Conservation (phyloP, 2,113 vertebrate genomes). For the Phalacrocorax brasilianus region DNA sequence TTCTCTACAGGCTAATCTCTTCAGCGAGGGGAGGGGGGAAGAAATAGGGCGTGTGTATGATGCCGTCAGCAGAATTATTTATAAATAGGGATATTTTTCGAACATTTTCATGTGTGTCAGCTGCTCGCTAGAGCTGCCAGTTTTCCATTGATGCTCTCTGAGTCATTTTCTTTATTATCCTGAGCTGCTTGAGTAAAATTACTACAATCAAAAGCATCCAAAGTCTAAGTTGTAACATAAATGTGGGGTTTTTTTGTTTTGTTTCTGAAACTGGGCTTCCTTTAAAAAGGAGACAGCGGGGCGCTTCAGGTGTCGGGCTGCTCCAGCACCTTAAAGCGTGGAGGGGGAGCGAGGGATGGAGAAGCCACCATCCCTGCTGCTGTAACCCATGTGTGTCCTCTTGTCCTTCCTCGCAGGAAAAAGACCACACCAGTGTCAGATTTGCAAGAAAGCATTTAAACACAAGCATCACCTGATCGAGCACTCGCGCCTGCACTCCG, state of each 20-base stretch:
- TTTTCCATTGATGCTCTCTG: slow-evolving; percentile 57
- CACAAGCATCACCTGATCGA: slow-evolving; percentile 99
- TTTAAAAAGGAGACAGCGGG: neutral
- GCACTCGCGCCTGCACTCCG: slow-evolving; percentile 97
- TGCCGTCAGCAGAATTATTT: slow-evolving; percentile 55
- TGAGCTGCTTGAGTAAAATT: slow-evolving; percentile 40
- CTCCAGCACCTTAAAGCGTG: neutral
- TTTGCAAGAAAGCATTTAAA: slow-evolving; percentile 99
- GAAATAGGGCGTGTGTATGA: neutral
- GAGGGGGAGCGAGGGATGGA: neutral
- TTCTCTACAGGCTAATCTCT: slow-evolving; percentile 26
- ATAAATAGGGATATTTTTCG: slow-evolving; percentile 55
- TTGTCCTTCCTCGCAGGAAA: slow-evolving; percentile 87
- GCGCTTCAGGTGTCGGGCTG: rapidly evolving
- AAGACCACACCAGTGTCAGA: slow-evolving; percentile 99
- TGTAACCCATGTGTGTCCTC: slow-evolving; percentile 45
- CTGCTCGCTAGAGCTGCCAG: slow-evolving; percentile 56
- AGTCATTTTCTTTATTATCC: slow-evolving; percentile 61
- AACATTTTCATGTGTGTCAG: slow-evolving; percentile 66
- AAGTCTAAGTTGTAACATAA: slow-evolving; percentile 21
- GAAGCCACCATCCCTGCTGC: neutral
- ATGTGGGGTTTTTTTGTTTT: neutral
- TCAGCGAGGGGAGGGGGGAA: neutral
- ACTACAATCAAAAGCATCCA: slow-evolving; percentile 53
- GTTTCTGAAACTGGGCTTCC: neutral